Percentiles rank a stretch among this genome's conserved stretches.
phyloP scores from a whole-genome alignment of 1,140 invertebrate species.

The Drosophila elegans region DNA sequence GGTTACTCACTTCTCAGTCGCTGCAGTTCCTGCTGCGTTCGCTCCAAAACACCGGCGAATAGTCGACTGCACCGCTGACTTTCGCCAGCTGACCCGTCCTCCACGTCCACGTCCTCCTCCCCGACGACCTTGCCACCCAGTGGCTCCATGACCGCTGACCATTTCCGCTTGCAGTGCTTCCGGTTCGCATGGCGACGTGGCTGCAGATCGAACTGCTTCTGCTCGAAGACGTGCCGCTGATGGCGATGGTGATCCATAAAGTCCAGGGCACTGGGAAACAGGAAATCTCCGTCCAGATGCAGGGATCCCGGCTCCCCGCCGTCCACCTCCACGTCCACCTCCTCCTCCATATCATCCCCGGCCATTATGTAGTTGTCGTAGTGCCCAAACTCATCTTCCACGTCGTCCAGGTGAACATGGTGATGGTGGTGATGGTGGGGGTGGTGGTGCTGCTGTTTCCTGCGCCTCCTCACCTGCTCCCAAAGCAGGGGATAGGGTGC shows the following conservation, averaged over 20 bases:
- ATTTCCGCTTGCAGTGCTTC: conserved; percentile 80
- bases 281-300: conserved; percentile 63
- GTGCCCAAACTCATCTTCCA: conserved; percentile 71
- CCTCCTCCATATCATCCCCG: conserved; percentile 64
- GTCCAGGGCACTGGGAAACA: conserved; percentile 69
- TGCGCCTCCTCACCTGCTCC: conserved; percentile 62
- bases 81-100: conserved; percentile 20
- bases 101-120: conserved; percentile 39
- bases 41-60: conserved; percentile 86
- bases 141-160: conserved; percentile 41
- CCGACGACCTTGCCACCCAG: conserved; percentile 13
- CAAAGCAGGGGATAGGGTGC: conserved; percentile 61
- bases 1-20: conserved; percentile 86
- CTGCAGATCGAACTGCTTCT: conserved; percentile 72
- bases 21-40: conserved; percentile 87
- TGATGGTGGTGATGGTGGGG: conserved; percentile 47
- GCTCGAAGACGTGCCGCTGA: conserved; percentile 54
- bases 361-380: conserved; percentile 71
- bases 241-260: conserved; percentile 60
- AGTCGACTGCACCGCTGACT: conserved; percentile 82
- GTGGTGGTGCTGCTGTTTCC: conserved; percentile 46
- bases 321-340: conserved; percentile 45
- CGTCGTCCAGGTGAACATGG: conserved; percentile 63
- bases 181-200: conserved; percentile 63
- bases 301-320: conserved; percentile 45